Percentiles rank a stretch among this genome's conserved stretches.
Conservation (phyloP, 2,888 invertebrate genomes). For the Pachycephus smyrnensis region DNA sequence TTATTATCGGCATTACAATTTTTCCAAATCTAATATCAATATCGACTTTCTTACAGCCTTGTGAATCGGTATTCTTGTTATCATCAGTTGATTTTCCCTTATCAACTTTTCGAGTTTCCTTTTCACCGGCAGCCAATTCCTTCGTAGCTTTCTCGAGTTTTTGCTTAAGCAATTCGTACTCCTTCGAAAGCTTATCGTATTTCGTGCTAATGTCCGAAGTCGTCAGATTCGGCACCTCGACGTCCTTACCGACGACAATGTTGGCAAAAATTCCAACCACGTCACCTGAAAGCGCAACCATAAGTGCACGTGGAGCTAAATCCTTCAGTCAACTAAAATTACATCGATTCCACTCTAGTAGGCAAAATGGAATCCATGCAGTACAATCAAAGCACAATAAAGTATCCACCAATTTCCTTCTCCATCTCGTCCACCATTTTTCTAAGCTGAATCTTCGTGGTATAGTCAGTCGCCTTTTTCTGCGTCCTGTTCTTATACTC, state of each 20-base stretch:
- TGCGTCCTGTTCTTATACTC: constrained; percentile 78
- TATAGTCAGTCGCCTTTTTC: constrained; percentile 79
- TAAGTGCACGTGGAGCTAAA: neutral
- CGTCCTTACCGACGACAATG: constrained; percentile 52
- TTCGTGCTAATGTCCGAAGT: constrained; percentile 46
- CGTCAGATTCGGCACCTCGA: constrained; percentile 41
- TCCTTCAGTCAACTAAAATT: neutral
- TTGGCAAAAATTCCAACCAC: constrained; percentile 52
- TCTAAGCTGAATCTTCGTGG: constrained; percentile 80
- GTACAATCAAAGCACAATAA: neutral
- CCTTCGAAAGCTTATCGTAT: constrained; percentile 57
- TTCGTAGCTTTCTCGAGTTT: constrained; percentile 54
- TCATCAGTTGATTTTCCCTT: constrained; percentile 62
- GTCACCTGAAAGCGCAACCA: constrained; percentile 44
- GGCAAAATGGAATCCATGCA: neutral
- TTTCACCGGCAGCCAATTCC: constrained; percentile 45
- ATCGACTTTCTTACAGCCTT: constrained; percentile 60
- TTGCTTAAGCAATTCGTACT: constrained; percentile 57
- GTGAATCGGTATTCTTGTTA: constrained; percentile 65
- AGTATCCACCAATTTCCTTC: constrained; percentile 79
- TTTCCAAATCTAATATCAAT: neutral
- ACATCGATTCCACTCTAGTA: neutral
- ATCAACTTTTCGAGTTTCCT: constrained; percentile 73
- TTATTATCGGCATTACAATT: neutral
- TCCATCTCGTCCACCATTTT: constrained; percentile 90